phyloP scores from a whole-genome alignment of 2,113 vertebrate genomes.

The human (Homo sapiens) region GRCh38 chr1:90886501-90887000 shows the following conservation, averaged over 20 bases:
- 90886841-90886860: neutral
- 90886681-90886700: neutral
- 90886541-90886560: no score
- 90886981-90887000: neutral
- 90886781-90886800: neutral
- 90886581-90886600: no score
- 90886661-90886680: neutral
- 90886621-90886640: no score
- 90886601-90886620: no score
- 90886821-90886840: neutral
- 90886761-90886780: neutral
- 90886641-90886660: no score
- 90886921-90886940: neutral
- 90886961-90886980: neutral
- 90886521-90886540: no score
- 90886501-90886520: no score
- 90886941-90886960: neutral
- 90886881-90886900: neutral
- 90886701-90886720: neutral
- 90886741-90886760: neutral
- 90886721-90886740: neutral
- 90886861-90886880: neutral
- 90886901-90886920: neutral
- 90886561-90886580: no score
- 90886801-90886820: neutral